Conservation (phyloP, 2,797 vertebrate species). For the Aphelocoma californica region DNA sequence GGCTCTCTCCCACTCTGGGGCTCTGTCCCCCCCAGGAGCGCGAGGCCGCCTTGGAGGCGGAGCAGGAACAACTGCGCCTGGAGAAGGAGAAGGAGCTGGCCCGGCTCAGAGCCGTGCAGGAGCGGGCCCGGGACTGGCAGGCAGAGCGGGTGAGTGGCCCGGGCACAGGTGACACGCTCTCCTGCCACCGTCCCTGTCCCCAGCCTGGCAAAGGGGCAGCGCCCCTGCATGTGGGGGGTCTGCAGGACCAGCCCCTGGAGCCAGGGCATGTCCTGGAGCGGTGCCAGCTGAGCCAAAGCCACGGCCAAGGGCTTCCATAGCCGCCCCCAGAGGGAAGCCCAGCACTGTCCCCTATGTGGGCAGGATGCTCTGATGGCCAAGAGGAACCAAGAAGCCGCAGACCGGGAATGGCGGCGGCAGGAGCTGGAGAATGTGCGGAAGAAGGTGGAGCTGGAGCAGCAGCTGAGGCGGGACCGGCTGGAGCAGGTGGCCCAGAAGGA, state of each 20-base stretch:
- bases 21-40: slow-evolving; percentile 69
- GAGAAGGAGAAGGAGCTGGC: slow-evolving; percentile 77
- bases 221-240: neutral
- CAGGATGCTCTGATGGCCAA: slow-evolving; percentile 45
- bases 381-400: neutral
- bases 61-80: slow-evolving; percentile 79
- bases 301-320: neutral
- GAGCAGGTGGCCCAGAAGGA: neutral
- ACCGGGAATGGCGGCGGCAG: neutral
- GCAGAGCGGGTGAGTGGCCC: slow-evolving; percentile 81
- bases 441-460: neutral
- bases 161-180: neutral
- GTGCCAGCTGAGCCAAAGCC: neutral
- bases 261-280: neutral
- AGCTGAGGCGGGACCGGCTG: neutral
- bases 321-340: neutral
- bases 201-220: neutral
- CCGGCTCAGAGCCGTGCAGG: slow-evolving; percentile 81
- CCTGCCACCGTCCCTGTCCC: neutral
- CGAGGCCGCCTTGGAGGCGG: slow-evolving; percentile 83
- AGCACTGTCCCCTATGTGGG: neutral
- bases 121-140: slow-evolving; percentile 82
- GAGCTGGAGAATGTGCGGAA: neutral
- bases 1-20: no score
- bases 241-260: neutral